Percentiles rank a stretch among this genome's conserved stretches.
Evolutionary conservation across 2,888 invertebrate species (phyloP).

Genomic region (Clistopyga incitator): DNA sequence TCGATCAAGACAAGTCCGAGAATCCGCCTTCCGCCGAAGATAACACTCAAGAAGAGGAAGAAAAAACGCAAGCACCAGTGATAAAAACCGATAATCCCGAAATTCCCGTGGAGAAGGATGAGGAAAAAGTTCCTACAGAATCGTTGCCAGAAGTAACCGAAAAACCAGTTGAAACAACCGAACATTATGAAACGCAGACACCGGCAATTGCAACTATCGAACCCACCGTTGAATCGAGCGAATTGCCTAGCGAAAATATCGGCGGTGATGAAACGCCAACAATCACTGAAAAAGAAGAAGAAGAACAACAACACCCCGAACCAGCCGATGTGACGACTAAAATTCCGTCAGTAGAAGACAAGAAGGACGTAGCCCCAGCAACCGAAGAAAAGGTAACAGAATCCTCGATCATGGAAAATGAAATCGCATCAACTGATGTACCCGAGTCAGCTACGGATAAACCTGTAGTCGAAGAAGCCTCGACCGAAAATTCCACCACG

Average conservation of each 20-base stretch:
- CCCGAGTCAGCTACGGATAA: slow-evolving; percentile 3
- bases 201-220: slow-evolving; percentile 14
- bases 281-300: not conserved
- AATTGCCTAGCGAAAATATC: not conserved
- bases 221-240: slow-evolving; percentile 20
- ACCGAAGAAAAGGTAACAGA: slow-evolving; percentile 11
- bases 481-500: slow-evolving; percentile 9
- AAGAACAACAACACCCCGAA: too few species aligned
- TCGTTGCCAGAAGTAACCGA: slow-evolving; percentile 25
- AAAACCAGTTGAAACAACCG: not conserved
- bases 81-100: slow-evolving; percentile 21
- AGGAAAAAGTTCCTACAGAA: slow-evolving; percentile 5
- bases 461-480: not conserved
- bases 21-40: slow-evolving; percentile 21
- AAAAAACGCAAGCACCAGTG: not conserved
- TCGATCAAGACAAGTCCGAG: slow-evolving; percentile 16
- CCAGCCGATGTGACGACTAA: slow-evolving; percentile 34
- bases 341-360: slow-evolving; percentile 23
- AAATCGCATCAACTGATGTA: slow-evolving; percentile 21
- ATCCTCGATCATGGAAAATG: slow-evolving; percentile 11
- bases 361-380: slow-evolving; percentile 4
- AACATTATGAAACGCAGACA: slow-evolving; percentile 4
- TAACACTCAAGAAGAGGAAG: slow-evolving; percentile 5
- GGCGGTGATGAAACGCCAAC: slow-evolving; percentile 14
- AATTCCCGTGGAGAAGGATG: not conserved